Evolutionary conservation across 1,140 invertebrate species (phyloP), one percentile per base, ranked within the genome.

Genomic region (Rhysida immarginata): DNA sequence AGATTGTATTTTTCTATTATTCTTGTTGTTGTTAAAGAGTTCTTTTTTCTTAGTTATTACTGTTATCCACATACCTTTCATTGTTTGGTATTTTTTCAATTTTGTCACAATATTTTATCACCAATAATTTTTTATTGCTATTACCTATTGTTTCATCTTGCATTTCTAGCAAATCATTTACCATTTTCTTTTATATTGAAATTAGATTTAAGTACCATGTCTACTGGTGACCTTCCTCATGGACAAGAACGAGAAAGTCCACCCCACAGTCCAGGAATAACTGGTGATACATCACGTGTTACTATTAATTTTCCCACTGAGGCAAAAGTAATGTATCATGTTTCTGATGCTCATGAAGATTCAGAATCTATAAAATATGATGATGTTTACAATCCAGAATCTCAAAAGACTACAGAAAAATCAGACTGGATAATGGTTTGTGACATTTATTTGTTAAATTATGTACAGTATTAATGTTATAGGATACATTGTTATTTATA

Each of bases 211-310:
- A 72, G 67, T 56, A 71, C 65, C 35, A 65, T 70, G 41, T 71
- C 69, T 23, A 62, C 64, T 8, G 69, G 65, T 60, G 72, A 74
- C 55, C 57, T 73, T 16, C 72, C 70, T 57, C 67, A 71, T 54
- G 69, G 71, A 23, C 63, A 68, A 46, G 71, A 73, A 46, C 68
- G 66, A 27, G 70, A 72, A 49, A 70, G 68, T 16, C 70, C 70
- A 1, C 69, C 70, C 5, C 66, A 68, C 56, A 68, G 65, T 53
- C 69, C 68, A 25, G 59, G 56, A 26, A 55, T 58, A 16, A 53
- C 51, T 2, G 57, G 56, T 8, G 63, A 63, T 25, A 57, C 58
- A 1, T 56, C 57, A 21, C 59, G 58, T 11, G 55, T 67, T 2
- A 54, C 63, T 3, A 53, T 66, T 46, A 59, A 55, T n/a, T 60